Percentiles rank a stretch among this genome's conserved stretches.
phyloP scores from a whole-genome alignment of 2,888 invertebrate genomes.

The Nemurella pictetii region DNA sequence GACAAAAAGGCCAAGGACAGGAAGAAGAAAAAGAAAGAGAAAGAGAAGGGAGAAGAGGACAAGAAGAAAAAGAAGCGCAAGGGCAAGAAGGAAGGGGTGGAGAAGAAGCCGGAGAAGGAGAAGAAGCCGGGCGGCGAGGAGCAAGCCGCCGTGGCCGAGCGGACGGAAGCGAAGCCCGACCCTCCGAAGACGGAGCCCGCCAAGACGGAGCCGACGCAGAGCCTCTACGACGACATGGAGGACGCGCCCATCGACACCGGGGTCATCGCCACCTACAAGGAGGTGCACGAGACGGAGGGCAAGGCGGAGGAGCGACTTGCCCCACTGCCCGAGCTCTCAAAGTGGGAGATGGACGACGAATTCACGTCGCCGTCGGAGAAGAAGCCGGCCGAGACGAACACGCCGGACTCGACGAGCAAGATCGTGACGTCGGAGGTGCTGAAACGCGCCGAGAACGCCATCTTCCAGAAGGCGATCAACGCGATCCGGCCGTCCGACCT shows the following conservation, averaged over 20 bases:
- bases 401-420: slow-evolving; percentile 59
- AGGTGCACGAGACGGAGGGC: slow-evolving; percentile 52
- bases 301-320: slow-evolving; percentile 59
- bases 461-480: slow-evolving; percentile 85
- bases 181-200: slow-evolving; percentile 39
- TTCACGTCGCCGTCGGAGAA: slow-evolving; percentile 46
- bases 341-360: slow-evolving; percentile 84
- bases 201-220: slow-evolving; percentile 35
- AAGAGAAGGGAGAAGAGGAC: slow-evolving; percentile 51
- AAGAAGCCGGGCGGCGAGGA: slow-evolving; percentile 50
- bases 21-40: slow-evolving; percentile 52
- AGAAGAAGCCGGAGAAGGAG: slow-evolving; percentile 54
- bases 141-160: neutral
- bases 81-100: slow-evolving; percentile 52
- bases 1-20: slow-evolving; percentile 51
- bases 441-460: slow-evolving; percentile 88
- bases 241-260: slow-evolving; percentile 46
- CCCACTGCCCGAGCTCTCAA: slow-evolving; percentile 77
- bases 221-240: slow-evolving; percentile 49
- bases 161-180: slow-evolving; percentile 32
- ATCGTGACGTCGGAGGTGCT: slow-evolving; percentile 82
- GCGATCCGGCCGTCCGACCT: slow-evolving; percentile 62
- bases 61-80: slow-evolving; percentile 51
- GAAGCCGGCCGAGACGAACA: slow-evolving; percentile 43
- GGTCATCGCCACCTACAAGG: slow-evolving; percentile 41